Conservation (phyloP, 2,888 invertebrate species). For the Prostheceraeus crozeri region DNA sequence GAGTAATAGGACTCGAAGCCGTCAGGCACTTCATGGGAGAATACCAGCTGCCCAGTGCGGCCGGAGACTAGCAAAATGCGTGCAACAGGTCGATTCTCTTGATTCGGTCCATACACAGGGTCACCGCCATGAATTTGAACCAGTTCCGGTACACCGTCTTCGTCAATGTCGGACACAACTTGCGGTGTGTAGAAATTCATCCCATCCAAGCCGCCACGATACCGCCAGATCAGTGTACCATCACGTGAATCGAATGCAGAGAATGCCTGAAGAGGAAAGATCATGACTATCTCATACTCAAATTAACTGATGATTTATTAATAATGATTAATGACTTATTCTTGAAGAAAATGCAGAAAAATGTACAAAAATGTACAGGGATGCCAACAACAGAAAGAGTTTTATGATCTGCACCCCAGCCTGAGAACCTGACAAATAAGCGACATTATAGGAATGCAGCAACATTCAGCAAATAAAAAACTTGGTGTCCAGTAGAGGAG, state of each 20-base stretch:
- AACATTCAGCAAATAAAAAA: too few species aligned
- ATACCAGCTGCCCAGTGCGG: slow-evolving; percentile 51
- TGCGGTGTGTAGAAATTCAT: slow-evolving; percentile 65
- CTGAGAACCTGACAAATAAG: too few species aligned
- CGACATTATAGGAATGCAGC: too few species aligned
- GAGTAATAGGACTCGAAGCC: slow-evolving; percentile 67
- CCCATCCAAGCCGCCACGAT: slow-evolving; percentile 58
- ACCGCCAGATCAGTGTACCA: slow-evolving; percentile 67
- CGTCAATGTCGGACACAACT: slow-evolving; percentile 64
- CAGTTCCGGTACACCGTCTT: slow-evolving; percentile 65
- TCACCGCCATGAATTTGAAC: slow-evolving; percentile 31
- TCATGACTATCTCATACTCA: background rate
- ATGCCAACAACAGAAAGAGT: too few species aligned
- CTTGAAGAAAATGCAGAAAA: too few species aligned
- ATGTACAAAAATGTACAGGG: too few species aligned
- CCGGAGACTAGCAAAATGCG: slow-evolving; percentile 68
- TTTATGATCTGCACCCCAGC: too few species aligned
- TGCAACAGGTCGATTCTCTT: slow-evolving; percentile 60
- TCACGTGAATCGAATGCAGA: slow-evolving; percentile 65
- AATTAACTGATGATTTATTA: background rate
- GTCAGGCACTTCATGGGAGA: slow-evolving; percentile 60
- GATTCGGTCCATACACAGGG: background rate
- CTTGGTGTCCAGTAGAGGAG: too few species aligned
- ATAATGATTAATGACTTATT: background rate
- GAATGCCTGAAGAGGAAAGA: slow-evolving; percentile 52